A percentile compares a stretch with the other conserved stretches of the same genome.
Evolutionary conservation across 2,113 vertebrate species (phyloP).

Genomic region (Macheiramphus alcinus): DNA sequence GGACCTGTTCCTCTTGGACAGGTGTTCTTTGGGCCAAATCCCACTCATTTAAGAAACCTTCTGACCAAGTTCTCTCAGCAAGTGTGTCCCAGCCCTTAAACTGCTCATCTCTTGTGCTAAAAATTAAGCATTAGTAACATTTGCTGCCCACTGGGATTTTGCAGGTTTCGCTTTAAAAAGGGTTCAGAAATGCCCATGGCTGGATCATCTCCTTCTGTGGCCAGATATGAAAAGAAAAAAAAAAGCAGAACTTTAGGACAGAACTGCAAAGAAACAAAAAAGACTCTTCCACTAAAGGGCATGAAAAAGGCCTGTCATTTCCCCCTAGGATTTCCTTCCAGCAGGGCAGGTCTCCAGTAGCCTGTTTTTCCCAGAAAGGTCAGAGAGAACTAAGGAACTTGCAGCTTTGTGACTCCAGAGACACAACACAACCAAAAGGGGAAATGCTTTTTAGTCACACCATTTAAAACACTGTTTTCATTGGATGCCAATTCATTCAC

Average conservation of each 20-base stretch:
- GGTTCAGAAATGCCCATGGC: not conserved
- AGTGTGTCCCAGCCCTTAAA: not conserved
- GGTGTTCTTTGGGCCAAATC: not conserved
- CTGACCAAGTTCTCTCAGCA: not conserved
- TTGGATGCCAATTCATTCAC: not conserved
- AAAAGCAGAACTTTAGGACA: not conserved
- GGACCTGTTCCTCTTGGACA: not conserved
- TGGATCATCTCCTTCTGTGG: not conserved
- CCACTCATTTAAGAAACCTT: not conserved
- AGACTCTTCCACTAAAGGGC: not conserved
- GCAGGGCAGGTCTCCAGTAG: not conserved
- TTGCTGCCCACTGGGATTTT: not conserved
- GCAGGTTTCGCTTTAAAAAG: not conserved
- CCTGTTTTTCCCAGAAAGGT: conserved; percentile 20
- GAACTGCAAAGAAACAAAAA: not conserved
- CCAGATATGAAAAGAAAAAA: not conserved
- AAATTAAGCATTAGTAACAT: not conserved
- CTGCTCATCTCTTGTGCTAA: not conserved
- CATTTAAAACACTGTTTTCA: not conserved
- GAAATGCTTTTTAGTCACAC: conserved; percentile 18
- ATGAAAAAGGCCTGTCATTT: not conserved
- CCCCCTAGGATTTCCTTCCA: conserved; percentile 13
- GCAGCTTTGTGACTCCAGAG: not conserved
- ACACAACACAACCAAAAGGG: not conserved
- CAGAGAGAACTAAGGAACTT: not conserved